Percentiles rank a stretch among this genome's conserved stretches.
Evolutionary conservation across 2,888 invertebrate genomes (phyloP).

Genomic region (Cryptus viduatorius): DNA sequence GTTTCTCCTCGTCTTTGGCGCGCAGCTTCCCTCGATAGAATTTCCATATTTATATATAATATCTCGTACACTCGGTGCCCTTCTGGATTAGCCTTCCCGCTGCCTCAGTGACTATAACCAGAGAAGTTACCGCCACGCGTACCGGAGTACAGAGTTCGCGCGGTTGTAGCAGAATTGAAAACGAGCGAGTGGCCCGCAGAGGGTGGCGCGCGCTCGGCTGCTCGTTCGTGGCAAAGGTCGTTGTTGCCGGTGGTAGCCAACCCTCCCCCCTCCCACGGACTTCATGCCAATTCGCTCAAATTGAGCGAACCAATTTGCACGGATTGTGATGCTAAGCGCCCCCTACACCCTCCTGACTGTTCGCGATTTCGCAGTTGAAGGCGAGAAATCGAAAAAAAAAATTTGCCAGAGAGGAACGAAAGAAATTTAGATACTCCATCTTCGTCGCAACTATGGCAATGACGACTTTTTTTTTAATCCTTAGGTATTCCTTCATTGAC

Average conservation of each 20-base stretch:
- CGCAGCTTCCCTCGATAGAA: constrained; percentile 57
- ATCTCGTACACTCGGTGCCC: constrained; percentile 39
- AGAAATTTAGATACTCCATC: background rate
- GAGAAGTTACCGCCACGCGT: constrained; percentile 1
- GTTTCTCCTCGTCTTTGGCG: constrained; percentile 45
- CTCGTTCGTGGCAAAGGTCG: constrained; percentile 47
- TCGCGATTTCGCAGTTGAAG: constrained; percentile 38
- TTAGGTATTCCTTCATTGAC: background rate
- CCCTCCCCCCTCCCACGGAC: constrained; percentile 32
- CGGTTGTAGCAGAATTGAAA: constrained; percentile 67
- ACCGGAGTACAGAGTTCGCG: constrained; percentile 52
- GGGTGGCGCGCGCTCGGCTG: constrained; percentile 39
- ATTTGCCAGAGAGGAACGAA: background rate
- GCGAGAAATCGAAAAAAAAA: background rate
- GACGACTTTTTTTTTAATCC: background rate
- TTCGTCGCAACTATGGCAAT: background rate
- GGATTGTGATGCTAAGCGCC: constrained; percentile 81
- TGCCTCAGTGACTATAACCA: background rate
- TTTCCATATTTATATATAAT: constrained; percentile 76
- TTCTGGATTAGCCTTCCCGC: constrained; percentile 64
- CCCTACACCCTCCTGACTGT: constrained; percentile 54
- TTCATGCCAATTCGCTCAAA: constrained; percentile 76
- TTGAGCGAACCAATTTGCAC: constrained; percentile 80
- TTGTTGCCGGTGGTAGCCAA: constrained; percentile 39
- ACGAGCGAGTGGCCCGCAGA: constrained; percentile 58